Evolutionary conservation across 2,113 vertebrate species (phyloP).

Genomic region (Petroica traversi): DNA sequence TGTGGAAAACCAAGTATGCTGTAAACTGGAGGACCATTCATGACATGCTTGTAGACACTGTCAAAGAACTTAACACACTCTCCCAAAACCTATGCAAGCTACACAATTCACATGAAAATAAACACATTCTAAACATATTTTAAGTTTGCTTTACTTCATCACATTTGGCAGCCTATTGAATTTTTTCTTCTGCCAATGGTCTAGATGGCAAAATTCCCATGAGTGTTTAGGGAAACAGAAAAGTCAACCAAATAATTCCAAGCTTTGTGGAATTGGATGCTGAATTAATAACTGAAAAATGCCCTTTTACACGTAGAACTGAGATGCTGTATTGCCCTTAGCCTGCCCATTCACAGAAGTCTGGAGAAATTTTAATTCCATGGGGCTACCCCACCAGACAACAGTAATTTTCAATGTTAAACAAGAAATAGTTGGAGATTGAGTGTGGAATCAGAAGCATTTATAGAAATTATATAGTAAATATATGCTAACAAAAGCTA

Average conservation of each 20-base stretch:
- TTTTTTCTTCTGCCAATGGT: neutral
- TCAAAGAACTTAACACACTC: neutral
- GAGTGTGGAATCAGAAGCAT: neutral
- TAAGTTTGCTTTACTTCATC: neutral
- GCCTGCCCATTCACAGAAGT: neutral
- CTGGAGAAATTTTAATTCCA: neutral
- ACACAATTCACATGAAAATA: neutral
- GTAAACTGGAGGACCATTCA: neutral
- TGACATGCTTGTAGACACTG: neutral
- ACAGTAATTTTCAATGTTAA: neutral
- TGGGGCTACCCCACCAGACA: neutral
- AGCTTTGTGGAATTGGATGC: neutral
- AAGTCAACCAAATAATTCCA: neutral
- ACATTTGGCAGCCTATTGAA: neutral
- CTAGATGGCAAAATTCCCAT: neutral
- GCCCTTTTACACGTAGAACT: neutral
- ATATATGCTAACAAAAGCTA: neutral
- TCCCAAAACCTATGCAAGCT: neutral
- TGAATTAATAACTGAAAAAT: neutral
- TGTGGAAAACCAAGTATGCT: accelerated
- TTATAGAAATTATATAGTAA: neutral
- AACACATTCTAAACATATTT: neutral
- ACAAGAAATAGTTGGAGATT: neutral
- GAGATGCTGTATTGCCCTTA: neutral
- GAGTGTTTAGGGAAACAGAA: neutral